phyloP scores from a whole-genome alignment of 1,140 invertebrate genomes.

The Gyrodactylus salaris region DNA sequence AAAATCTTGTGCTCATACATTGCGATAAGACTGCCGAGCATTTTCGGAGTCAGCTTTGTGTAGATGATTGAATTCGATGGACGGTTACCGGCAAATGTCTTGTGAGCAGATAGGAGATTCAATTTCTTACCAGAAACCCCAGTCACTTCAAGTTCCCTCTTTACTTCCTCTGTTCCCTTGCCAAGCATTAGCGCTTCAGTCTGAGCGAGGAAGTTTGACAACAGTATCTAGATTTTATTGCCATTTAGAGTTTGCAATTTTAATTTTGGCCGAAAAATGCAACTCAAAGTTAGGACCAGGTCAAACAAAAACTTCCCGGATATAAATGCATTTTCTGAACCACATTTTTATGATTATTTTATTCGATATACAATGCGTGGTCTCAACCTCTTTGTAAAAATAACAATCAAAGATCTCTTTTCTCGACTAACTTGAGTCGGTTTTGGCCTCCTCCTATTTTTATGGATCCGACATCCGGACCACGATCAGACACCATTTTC shows the following conservation, averaged over 20 bases:
- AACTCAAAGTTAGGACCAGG: no score
- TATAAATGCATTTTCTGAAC: no score
- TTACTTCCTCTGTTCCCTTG: constrained; percentile 15
- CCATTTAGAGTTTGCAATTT: not conserved
- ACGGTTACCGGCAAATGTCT: constrained; percentile 65
- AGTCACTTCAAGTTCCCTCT: constrained; percentile 15
- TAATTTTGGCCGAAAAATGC: no score
- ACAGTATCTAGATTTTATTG: constrained; percentile 38
- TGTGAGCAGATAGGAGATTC: constrained; percentile 48
- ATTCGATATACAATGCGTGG: not conserved
- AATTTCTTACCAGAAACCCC: constrained; percentile 23
- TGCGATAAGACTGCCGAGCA: constrained; percentile 62
- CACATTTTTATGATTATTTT: constrained; percentile 3
- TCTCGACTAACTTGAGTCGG: no score
- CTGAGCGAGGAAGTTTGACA: constrained; percentile 89
- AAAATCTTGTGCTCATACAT: constrained; percentile 98
- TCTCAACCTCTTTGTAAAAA: no score
- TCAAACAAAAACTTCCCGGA: no score
- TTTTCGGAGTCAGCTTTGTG: constrained; percentile 62
- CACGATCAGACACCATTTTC: no score
- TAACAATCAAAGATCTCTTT: no score
- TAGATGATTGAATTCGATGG: constrained; percentile 92
- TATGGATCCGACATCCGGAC: no score
- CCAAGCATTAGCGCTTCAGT: constrained; percentile 37
- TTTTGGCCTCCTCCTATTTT: no score